Evolutionary conservation across 2,113 vertebrate species (phyloP).

Genomic region (Poeciliopsis prolifica): DNA sequence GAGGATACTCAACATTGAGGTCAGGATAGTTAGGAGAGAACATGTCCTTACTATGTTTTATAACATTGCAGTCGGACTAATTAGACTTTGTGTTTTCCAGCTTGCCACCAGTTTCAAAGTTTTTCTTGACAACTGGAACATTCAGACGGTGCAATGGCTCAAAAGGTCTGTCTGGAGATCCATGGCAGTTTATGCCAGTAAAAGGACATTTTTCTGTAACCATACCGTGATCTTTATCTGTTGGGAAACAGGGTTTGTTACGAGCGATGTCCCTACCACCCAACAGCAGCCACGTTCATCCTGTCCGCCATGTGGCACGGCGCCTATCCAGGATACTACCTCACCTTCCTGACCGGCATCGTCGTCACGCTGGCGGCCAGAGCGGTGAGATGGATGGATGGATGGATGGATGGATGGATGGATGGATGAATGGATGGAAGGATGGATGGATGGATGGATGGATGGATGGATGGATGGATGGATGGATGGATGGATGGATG

Average conservation of each 20-base stretch:
- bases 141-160: constrained; percentile 97
- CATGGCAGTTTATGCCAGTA: background rate
- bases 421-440: background rate
- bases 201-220: background rate
- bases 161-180: constrained; percentile 85
- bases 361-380: constrained; percentile 92
- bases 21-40: constrained; percentile 42
- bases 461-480: background rate
- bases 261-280: constrained; percentile 88
- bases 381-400: constrained; percentile 81
- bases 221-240: background rate
- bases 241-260: constrained; percentile 90
- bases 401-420: background rate
- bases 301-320: constrained; percentile 98
- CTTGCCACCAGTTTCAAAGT: constrained; percentile 98
- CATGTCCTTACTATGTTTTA: too few relatives aligned
- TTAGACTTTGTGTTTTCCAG: constrained; percentile 74
- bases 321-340: constrained; percentile 96
- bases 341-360: constrained; percentile 94
- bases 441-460: background rate
- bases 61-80: background rate
- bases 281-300: constrained; percentile 93
- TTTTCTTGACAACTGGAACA: constrained; percentile 99
- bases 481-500: background rate
- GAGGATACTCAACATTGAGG: constrained; percentile 96